Percentiles rank a stretch among this genome's conserved stretches.
Conservation (phyloP, 1,140 invertebrate genomes). For the Bombus haemorrhoidalis region DNA sequence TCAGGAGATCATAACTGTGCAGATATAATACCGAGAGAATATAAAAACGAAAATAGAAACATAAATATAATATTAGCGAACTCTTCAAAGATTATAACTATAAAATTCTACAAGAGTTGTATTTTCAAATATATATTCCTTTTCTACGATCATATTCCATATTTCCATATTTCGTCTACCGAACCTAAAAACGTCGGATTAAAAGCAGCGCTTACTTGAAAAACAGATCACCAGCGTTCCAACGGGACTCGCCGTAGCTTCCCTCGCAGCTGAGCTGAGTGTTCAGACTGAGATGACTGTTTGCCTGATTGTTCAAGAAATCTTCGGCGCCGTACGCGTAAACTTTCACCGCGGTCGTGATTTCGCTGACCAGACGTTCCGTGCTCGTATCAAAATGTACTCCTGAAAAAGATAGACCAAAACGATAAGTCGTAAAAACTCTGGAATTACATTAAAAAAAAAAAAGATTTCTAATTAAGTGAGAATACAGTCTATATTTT, state of each 20-base stretch:
- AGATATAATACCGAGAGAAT: too few species aligned
- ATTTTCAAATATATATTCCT: background rate
- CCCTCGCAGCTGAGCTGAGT: slow-evolving; percentile 92
- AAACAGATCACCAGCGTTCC: slow-evolving; percentile 89
- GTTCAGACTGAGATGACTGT: slow-evolving; percentile 88
- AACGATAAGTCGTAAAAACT: background rate
- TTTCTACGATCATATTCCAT: too few species aligned
- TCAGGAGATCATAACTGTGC: too few species aligned
- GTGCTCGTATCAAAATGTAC: slow-evolving; percentile 96
- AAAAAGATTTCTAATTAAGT: background rate
- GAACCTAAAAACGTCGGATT: background rate
- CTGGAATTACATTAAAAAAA: background rate
- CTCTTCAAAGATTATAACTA: background rate
- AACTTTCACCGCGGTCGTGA: slow-evolving; percentile 94
- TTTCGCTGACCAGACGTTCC: slow-evolving; percentile 90
- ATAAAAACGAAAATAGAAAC: background rate
- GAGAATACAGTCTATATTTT: background rate
- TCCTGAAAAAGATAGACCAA: slow-evolving; percentile 82
- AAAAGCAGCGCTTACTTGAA: slow-evolving; percentile 81
- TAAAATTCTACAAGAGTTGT: background rate
- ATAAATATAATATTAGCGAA: background rate
- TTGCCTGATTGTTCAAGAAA: slow-evolving; percentile 89
- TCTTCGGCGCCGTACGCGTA: slow-evolving; percentile 95
- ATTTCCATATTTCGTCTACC: background rate
- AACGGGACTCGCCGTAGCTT: slow-evolving; percentile 86